A percentile compares a stretch with the other conserved stretches of the same genome.
phyloP scores from a whole-genome alignment of 2,797 vertebrate genomes.

The Thamnophis elegans region DNA sequence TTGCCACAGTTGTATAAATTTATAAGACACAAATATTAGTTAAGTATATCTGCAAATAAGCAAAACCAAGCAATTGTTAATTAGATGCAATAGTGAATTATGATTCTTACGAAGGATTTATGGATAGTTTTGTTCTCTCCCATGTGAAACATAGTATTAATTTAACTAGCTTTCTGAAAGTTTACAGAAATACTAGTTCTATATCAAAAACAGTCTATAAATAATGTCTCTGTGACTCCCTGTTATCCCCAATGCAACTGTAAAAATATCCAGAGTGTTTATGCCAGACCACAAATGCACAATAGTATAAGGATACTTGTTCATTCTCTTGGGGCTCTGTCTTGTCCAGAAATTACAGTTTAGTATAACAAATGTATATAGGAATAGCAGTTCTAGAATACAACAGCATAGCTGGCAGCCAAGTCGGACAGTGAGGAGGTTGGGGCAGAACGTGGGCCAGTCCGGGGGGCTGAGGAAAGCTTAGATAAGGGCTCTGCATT shows the following conservation, averaged over 20 bases:
- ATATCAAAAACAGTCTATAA: conserved; percentile 12
- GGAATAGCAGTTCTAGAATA: conserved; percentile 26
- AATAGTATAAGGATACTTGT: neutral
- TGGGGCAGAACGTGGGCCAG: too few species aligned
- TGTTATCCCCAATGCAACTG: neutral
- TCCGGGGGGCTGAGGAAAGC: too few species aligned
- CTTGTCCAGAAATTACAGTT: conserved; percentile 14
- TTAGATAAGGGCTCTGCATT: too few species aligned
- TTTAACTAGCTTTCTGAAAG: neutral
- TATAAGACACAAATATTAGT: neutral
- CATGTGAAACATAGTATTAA: neutral
- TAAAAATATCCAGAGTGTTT: neutral
- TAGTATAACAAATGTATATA: conserved; percentile 18
- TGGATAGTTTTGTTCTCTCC: neutral
- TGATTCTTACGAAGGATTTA: neutral
- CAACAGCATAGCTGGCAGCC: neutral
- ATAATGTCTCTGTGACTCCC: conserved; percentile 15
- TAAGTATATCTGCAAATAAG: neutral
- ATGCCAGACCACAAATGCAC: conserved; percentile 6
- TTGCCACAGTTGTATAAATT: neutral
- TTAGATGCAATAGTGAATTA: neutral
- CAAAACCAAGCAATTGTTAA: neutral
- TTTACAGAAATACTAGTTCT: neutral
- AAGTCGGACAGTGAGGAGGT: too few species aligned
- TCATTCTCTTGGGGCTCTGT: conserved; percentile 1